A percentile compares a stretch with the other conserved stretches of the same genome.
Conservation (phyloP, 2,113 vertebrate genomes). For the Dissostichus mawsoni region DNA sequence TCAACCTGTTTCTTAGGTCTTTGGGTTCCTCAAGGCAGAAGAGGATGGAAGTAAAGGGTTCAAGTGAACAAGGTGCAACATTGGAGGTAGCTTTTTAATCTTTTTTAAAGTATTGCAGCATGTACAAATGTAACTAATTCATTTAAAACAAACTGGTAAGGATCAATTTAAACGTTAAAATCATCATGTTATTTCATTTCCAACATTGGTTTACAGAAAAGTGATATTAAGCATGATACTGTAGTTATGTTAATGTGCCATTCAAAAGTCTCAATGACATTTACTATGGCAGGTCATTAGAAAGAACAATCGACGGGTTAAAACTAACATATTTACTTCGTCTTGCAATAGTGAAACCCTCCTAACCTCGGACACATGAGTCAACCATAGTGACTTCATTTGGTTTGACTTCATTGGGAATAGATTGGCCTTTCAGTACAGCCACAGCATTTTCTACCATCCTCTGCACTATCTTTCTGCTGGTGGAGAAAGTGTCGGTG, state of each 20-base stretch:
- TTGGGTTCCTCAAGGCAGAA: too few relatives aligned
- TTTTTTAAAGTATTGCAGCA: too few relatives aligned
- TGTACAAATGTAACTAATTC: too few relatives aligned
- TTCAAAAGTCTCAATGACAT: background rate
- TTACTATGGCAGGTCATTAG: background rate
- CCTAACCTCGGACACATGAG: background rate
- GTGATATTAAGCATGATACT: too few relatives aligned
- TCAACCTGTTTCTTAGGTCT: too few relatives aligned
- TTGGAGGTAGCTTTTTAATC: too few relatives aligned
- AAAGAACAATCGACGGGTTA: background rate
- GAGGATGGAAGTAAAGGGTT: too few relatives aligned
- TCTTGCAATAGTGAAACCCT: background rate
- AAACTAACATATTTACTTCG: background rate
- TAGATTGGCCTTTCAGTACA: conserved; percentile 57
- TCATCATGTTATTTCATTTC: too few relatives aligned
- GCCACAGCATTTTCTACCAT: conserved; percentile 73
- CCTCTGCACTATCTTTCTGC: conserved; percentile 38
- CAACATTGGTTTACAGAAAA: too few relatives aligned
- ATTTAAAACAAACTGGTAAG: too few relatives aligned
- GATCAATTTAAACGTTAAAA: too few relatives aligned
- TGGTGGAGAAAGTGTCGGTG: conserved; percentile 59
- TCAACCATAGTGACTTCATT: background rate
- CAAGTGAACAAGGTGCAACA: too few relatives aligned
- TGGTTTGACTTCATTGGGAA: conserved; percentile 71
- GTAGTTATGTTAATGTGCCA: background rate